Base-by-base conservation (phyloP, 2,888 invertebrate genomes). In the Anorthoa munda region DNA sequence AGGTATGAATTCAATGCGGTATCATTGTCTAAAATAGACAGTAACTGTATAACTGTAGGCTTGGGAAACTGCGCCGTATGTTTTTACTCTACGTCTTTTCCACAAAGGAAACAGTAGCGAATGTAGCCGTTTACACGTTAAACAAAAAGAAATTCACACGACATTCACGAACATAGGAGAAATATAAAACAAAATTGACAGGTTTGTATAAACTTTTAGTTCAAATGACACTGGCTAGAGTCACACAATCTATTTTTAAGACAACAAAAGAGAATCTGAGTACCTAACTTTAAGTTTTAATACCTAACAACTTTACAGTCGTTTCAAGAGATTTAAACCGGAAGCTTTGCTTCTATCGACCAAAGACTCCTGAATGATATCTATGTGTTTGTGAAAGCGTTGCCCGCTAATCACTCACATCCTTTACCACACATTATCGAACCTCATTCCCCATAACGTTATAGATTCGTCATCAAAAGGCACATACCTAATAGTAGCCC, bases 391-490 rank as follows among this genome's bases (percentile, higher is more conserved):
- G 11, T 46, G 53, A 67, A 51, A 65, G 2, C 9, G 50, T 55
- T 17, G 58, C 26, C 12, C 46, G 12, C 13, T 46, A 75, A 55
- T 18, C 39, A 21, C n/a, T 39, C 5, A 15, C n/a, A 17, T 71
- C 46, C 13, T 79, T 15, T n/a, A 55, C 21, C 17, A 65, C 45
- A 67, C 23, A 31, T 58, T 61, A 64, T 66, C 45, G n/a, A 58
- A 50, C 56, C 48, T 11, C 51, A 66, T 82, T 77, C 63, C 81
- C 74, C 31, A 76, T 81, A 83, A 72, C 70, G 15, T 65, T 67
- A 78, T 78, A 66, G 66, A 83, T 86, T 84, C 80, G 84, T 89
- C 88, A 89, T 84, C 87, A 87, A 31, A 69, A 75, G 75, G 81
- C 85, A 85, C 85, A 86, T 86, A 88, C 67, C 69, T 55, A 61